These are phyloP conservation scores for Lichenostomus cassidix DNA, from an alignment of 2,113 vertebrate genomes.

Conservation along the genomic window DNA sequence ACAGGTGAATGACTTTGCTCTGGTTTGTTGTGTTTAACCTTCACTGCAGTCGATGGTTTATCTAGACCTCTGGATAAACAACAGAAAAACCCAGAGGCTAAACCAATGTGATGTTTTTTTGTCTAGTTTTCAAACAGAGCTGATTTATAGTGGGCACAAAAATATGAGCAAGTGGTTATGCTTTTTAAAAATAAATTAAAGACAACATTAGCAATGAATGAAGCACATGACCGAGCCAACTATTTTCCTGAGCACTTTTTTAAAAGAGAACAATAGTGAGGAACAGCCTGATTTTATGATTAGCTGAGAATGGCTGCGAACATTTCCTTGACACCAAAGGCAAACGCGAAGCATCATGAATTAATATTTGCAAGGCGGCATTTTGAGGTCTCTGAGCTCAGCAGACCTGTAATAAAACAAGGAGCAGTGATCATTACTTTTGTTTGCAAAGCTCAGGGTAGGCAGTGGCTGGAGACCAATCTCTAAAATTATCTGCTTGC, in stretches of 20 bases:
- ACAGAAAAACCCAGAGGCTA: slow-evolving; percentile 15
- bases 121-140: slow-evolving; percentile 37
- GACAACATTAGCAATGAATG: not conserved
- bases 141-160: slow-evolving; percentile 19
- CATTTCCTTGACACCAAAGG: not conserved
- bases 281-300: slow-evolving; percentile 12
- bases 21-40: slow-evolving; percentile 31
- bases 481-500: not conserved
- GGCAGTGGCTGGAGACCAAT: slow-evolving; percentile 13
- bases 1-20: slow-evolving; percentile 29
- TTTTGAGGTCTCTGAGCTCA: slow-evolving; percentile 35
- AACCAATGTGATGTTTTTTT: not conserved
- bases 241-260: not conserved
- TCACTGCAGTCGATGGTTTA: not conserved
- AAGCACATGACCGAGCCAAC: not conserved
- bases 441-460: slow-evolving; percentile 40
- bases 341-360: not conserved
- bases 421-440: not conserved
- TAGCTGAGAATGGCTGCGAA: not conserved
- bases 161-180: not conserved
- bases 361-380: slow-evolving; percentile 54
- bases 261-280: not conserved
- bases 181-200: slow-evolving; percentile 20
- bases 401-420: slow-evolving; percentile 21
- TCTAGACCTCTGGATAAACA: slow-evolving; percentile 39